Conservation (phyloP, 2,888 invertebrate species). For the Thysanoteuthis rhombus region DNA sequence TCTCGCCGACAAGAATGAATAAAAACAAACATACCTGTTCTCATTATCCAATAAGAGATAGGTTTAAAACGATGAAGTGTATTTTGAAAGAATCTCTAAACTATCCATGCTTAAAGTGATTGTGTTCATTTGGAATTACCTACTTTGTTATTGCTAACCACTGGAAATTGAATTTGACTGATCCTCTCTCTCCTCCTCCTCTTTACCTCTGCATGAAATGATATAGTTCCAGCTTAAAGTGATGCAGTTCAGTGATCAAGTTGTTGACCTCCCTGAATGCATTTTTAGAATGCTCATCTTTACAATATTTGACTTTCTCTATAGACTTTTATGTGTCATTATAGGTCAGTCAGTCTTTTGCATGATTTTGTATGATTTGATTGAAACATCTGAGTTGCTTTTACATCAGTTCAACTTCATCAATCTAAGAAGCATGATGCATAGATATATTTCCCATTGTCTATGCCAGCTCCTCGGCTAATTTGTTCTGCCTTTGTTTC, state of each 20-base stretch:
- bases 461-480: neutral
- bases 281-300: no score
- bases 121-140: neutral
- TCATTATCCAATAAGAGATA: neutral
- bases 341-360: neutral
- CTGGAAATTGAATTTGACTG: neutral
- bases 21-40: neutral
- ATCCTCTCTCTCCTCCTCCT: neutral
- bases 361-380: neutral
- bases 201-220: neutral
- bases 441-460: neutral
- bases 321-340: no score
- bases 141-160: neutral
- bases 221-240: neutral
- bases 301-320: no score
- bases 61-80: neutral
- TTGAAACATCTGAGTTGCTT: neutral
- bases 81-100: neutral
- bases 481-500: neutral
- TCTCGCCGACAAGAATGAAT: no score
- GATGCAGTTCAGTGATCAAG: constrained; percentile 12
- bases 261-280: neutral
- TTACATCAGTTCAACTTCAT: neutral
- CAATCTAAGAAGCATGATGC: neutral
- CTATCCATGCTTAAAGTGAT: neutral